Evolutionary conservation across 64 coral and sea anemone species (phyloP), one percentile per base, ranked within the genome.

Genomic region (Acropora tenuis): DNA sequence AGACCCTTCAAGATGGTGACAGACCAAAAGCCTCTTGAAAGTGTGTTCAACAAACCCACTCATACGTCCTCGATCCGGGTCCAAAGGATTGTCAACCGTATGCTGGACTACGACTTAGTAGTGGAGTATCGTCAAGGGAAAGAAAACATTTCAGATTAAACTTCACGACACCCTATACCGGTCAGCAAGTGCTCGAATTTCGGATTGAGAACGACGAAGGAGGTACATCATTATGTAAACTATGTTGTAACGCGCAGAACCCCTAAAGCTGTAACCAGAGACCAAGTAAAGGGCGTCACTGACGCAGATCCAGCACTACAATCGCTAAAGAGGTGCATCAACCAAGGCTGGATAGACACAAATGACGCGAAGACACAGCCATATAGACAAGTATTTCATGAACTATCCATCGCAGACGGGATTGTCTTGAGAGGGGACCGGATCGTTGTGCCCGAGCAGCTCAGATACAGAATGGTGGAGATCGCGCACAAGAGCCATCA

Each of bases 401-500:
- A 30, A 30, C 30, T 30, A 30, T 30, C 30, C 30, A 30, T 30
- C 30, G 30, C 30, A 30, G 30, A 30, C 30, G 30, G 30, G 30
- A 30, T 30, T 30, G 30, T 30, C 30, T 30, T 30, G 30, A 30
- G 30, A 30, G 30, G 30, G 30, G 30, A 0, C 30, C 30, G 30
- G 17, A 52, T 79, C 5, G 77, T 53, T 3, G 77, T 53, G 55
- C 47, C 77, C 13, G 77, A 79, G 3, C 50, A 12, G 20, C 77
- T 79, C 45, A 79, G 77, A 53, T 16, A 79, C 3, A 79, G 16
- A 17, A 79, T 55, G 77, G 19, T 79, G 12, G 77, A 79, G 77
- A 53, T 79, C n/a, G 77, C 13, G 48, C 77, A 53, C 48, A 18
- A 79, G 77, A 47, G 77, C 3, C 77, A 79, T 9, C 77, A 50